Conservation (phyloP, 2,888 invertebrate genomes). For the Spodoptera littoralis region DNA sequence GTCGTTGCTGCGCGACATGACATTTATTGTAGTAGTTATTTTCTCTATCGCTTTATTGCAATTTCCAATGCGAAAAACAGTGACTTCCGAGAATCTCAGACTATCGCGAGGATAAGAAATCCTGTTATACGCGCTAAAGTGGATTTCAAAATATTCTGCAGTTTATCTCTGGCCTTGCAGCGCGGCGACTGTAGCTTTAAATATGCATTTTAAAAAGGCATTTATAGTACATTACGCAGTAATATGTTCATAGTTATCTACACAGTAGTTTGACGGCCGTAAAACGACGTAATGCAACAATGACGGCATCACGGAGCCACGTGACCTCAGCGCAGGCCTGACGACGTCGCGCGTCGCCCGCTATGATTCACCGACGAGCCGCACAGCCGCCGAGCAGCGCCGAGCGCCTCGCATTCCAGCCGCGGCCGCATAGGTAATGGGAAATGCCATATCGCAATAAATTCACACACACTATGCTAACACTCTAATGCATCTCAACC, state of each 20-base stretch:
- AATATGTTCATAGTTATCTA: slow-evolving; percentile 41
- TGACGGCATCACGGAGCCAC: slow-evolving; percentile 77
- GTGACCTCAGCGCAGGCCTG: slow-evolving; percentile 73
- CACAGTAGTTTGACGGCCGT: slow-evolving; percentile 40
- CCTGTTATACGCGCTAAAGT: slow-evolving; percentile 29
- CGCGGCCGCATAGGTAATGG: slow-evolving; percentile 81
- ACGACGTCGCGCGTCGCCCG: slow-evolving; percentile 60
- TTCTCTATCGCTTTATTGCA: slow-evolving; percentile 1
- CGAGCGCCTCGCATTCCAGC: slow-evolving; percentile 75
- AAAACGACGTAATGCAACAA: slow-evolving; percentile 66
- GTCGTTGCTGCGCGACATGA: slow-evolving; percentile 41
- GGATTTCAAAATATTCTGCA: slow-evolving; percentile 33
- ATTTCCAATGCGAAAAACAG: not conserved
- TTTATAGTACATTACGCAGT: slow-evolving; percentile 27
- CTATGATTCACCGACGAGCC: slow-evolving; percentile 76
- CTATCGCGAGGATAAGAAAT: slow-evolving; percentile 29
- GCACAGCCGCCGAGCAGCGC: slow-evolving; percentile 59
- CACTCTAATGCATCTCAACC: slow-evolving; percentile 61
- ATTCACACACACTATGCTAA: slow-evolving; percentile 71
- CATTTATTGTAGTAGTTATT: not conserved
- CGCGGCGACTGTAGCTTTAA: slow-evolving; percentile 19
- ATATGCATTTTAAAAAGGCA: slow-evolving; percentile 30
- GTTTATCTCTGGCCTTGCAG: slow-evolving; percentile 33
- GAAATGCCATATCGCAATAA: slow-evolving; percentile 81
- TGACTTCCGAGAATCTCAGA: slow-evolving; percentile 9